Base-by-base conservation (phyloP, 2,113 vertebrate species). In the Damaliscus lunatus region DNA sequence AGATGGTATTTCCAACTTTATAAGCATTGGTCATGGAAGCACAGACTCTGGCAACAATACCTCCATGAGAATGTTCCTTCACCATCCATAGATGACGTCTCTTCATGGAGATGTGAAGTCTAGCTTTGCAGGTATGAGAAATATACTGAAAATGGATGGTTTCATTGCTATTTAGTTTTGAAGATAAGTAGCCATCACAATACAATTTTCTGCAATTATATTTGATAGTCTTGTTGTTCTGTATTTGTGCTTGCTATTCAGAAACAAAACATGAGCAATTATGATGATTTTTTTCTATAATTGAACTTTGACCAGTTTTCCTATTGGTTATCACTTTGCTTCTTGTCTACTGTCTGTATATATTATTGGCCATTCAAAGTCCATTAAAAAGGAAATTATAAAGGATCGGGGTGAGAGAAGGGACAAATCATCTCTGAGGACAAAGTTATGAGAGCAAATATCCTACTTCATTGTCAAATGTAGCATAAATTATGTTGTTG, bases 151-250 rank as follows among this genome's bases (percentile, higher is more conserved):
- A 94, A 84, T 27, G 4, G 31, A 36, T 77, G 27, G 13, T 48
- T 53, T 94, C 55, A 31, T 48, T 88, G 59, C 60, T 43, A 14
- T 91, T 96, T 87, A 55, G 84, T 55, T 97, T 92, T 90, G 62
- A 87, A 90, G 87, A 7, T 84, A 92, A 94, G 43, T 83, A 77
- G 10, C 25, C 50, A 67, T 77, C 27, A n/a, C 53, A 90, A 88
- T 74, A 71, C 84, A 71, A 46, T 94, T 92, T 97, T 55, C 40
- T 91, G 15, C 48, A 97, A 52, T 97, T 91, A 46, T 85, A 67
- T 85, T 78, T 78, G 16, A 43, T 88, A 67, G 17, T 43, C 52
- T 53, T 96, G 33, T 77, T 93, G 48, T 86, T 92, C 48, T 82
- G 9, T 60, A 64, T 91, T 95, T 91, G 52, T 88, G 33, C 59